These are phyloP conservation scores for Pyrocephalus nanus DNA, from an alignment of 2,797 vertebrate genomes.

Conservation along the genomic window DNA sequence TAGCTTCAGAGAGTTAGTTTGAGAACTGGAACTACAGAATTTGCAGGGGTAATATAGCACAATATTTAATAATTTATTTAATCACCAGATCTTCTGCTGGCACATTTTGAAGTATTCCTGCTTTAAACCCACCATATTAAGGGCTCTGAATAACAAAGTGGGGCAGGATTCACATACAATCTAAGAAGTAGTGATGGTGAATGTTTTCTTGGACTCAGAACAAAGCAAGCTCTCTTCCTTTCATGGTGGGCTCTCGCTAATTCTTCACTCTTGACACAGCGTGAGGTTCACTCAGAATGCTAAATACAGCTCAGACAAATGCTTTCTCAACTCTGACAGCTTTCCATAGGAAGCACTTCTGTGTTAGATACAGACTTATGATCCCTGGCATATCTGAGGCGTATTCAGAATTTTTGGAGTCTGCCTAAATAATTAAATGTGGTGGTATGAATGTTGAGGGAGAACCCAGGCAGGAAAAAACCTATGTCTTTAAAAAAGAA, in stretches of 20 bases:
- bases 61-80: not conserved
- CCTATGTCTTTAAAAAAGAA: not conserved
- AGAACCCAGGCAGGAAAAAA: slow-evolving; percentile 7
- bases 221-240: slow-evolving; percentile 26
- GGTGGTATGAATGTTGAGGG: not conserved
- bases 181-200: not conserved
- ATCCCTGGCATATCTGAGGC: not conserved
- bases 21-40: not conserved
- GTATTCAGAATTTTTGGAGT: not conserved
- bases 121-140: not conserved
- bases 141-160: not conserved
- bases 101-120: not conserved
- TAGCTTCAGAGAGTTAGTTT: not conserved
- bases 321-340: slow-evolving; percentile 6
- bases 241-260: not conserved
- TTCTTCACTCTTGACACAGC: not conserved
- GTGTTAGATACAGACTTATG: not conserved
- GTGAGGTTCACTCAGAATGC: not conserved
- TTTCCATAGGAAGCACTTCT: not conserved
- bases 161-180: not conserved
- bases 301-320: not conserved
- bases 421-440: not conserved
- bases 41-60: not conserved
- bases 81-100: not conserved
- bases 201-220: slow-evolving; percentile 5